Evolutionary conservation across 2,113 vertebrate species (phyloP).

Genomic region (Brachyistius frenatus): DNA sequence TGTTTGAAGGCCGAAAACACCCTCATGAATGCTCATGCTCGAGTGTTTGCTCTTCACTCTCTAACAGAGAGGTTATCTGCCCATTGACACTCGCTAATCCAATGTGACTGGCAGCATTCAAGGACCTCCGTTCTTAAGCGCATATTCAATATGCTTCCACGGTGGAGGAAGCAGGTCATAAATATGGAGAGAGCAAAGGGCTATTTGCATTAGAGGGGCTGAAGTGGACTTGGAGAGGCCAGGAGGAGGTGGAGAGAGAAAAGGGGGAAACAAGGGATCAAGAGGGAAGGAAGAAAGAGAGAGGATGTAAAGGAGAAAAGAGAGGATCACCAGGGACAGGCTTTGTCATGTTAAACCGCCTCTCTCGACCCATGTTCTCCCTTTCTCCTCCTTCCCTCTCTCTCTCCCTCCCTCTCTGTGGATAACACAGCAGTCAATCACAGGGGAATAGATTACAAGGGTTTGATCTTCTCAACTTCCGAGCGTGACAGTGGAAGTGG

Average conservation of each 20-base stretch:
- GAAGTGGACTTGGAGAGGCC: slow-evolving; percentile 65
- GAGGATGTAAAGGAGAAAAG: slow-evolving; percentile 63
- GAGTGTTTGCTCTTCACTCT: slow-evolving; percentile 79
- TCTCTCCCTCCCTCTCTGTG: slow-evolving; percentile 35
- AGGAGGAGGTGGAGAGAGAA: slow-evolving; percentile 41
- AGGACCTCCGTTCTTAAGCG: slow-evolving; percentile 69
- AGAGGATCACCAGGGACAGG: slow-evolving; percentile 73
- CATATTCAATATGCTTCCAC: slow-evolving; percentile 67
- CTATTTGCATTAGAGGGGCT: slow-evolving; percentile 77
- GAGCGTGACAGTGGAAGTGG: slow-evolving; percentile 65
- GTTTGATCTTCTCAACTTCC: slow-evolving; percentile 76
- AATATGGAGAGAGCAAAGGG: slow-evolving; percentile 71
- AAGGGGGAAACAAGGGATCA: slow-evolving; percentile 64
- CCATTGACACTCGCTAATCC: slow-evolving; percentile 80
- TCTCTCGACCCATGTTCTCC: slow-evolving; percentile 60
- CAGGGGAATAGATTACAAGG: slow-evolving; percentile 76
- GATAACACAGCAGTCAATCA: slow-evolving; percentile 77
- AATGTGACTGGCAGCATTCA: slow-evolving; percentile 75
- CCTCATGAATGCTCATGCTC: slow-evolving; percentile 64
- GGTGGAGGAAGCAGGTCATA: slow-evolving; percentile 72
- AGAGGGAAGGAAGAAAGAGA: slow-evolving; percentile 47
- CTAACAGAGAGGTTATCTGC: slow-evolving; percentile 82
- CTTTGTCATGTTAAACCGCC: slow-evolving; percentile 83
- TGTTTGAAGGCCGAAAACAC: slow-evolving; percentile 65
- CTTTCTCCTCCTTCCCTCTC: slow-evolving; percentile 29